Evolutionary conservation across 2,113 vertebrate species (phyloP), one percentile per base, ranked within the genome.

Genomic region (Xenotilapia longispinis): DNA sequence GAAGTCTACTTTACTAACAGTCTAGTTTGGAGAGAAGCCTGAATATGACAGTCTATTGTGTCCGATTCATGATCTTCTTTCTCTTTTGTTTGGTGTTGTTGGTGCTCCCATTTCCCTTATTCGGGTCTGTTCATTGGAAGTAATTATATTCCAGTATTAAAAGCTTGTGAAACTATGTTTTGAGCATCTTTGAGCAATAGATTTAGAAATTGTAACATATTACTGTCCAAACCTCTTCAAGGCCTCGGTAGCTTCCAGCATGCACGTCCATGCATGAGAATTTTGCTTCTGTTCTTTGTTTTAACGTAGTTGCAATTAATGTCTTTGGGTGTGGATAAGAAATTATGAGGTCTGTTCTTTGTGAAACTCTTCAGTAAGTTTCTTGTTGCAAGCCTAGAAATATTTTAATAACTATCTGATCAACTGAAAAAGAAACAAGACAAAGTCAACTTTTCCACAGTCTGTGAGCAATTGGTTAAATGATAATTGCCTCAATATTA

Each of bases 81-180:
- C 70, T 78, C 15, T 75, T 75, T 28, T 28, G 14, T 47, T 75
- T 47, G 70, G 15, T 47, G 23, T 28, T 75, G 14, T 7, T 47
- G 14, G 40, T 10, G 23, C 1, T 28, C 14, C 15, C 23, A 47
- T 47, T 28, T 75, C 23, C 9, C 23, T 75, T 28, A 49, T 49
- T 12, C 3, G 0, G 6, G 4, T 75, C 42, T 11, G 9, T 28
- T 75, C 42, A 19, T 5, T 28, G 70, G 9, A 28, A 28, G 42
- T 49, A 75, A 47, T 49, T 31, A 49, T 47, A 49, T 47, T 49
- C 15, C 9, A 49, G 9, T 49, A 75, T 47, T 75, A 75, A 47
- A 49, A 49, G 40, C 21, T 73, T 28, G 38, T 38, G 60, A n/a
- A 38, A 65, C 33, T 65, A n/a, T 21, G 63, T 17, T 65, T 38